Conservation (phyloP, 2,888 invertebrate species). For the Cephus pulcher region DNA sequence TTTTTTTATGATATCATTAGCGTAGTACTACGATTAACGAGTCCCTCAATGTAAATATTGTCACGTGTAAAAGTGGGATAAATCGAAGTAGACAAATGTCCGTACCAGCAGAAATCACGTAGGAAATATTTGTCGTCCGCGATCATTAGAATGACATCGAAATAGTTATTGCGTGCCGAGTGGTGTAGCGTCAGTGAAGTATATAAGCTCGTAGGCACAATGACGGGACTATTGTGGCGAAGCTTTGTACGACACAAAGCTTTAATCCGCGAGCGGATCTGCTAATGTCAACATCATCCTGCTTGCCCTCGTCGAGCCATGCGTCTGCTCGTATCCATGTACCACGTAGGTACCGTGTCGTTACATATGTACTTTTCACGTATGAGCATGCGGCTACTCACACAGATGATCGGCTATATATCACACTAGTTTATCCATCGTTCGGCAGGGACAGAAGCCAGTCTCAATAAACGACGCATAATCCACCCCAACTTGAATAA, state of each 20-base stretch:
- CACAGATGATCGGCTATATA: neutral
- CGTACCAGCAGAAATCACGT: neutral
- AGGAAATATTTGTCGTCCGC: neutral
- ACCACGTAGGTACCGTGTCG: conserved; percentile 12
- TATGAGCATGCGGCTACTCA: neutral
- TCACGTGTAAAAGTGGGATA: neutral
- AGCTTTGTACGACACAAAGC: conserved; percentile 60
- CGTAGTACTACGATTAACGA: too few species aligned
- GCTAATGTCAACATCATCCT: conserved; percentile 61
- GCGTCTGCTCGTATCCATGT: neutral
- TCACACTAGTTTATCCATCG: conserved; percentile 8
- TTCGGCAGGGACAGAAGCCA: conserved; percentile 16
- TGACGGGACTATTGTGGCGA: conserved; percentile 50
- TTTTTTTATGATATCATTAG: neutral
- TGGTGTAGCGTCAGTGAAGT: conserved; percentile 37
- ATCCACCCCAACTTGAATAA: conserved; percentile 60
- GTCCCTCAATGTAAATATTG: neutral
- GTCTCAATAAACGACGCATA: conserved; percentile 52
- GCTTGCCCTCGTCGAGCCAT: conserved; percentile 31
- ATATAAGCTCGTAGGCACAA: conserved; percentile 52
- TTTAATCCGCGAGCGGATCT: conserved; percentile 64
- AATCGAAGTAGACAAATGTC: neutral
- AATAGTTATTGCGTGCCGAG: conserved; percentile 51
- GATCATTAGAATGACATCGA: neutral
- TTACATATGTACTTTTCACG: conserved; percentile 8